These are phyloP conservation scores for Marronus borbonicus DNA, from an alignment of 2,888 invertebrate genomes.

Conservation along the genomic window DNA sequence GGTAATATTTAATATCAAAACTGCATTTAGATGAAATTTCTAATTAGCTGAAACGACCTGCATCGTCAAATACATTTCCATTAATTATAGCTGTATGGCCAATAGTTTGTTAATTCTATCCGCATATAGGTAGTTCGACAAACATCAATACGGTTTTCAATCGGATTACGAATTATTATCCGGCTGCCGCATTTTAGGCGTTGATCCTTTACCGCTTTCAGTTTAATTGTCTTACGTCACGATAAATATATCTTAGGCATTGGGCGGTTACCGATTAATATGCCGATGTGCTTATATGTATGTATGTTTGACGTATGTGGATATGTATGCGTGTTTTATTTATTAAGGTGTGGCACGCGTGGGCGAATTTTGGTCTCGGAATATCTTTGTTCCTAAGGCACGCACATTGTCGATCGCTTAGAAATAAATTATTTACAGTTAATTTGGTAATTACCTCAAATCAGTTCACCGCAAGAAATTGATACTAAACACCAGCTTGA, in stretches of 20 bases:
- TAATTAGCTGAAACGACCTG: slow-evolving; percentile 3
- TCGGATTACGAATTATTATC: slow-evolving; percentile 40
- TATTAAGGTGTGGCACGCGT: slow-evolving; percentile 35
- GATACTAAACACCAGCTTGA: not conserved
- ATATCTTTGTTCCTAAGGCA: slow-evolving; percentile 14
- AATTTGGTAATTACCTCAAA: slow-evolving; percentile 15
- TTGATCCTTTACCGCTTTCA: slow-evolving; percentile 1
- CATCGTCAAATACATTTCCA: slow-evolving; percentile 14
- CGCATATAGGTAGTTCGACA: slow-evolving; percentile 7
- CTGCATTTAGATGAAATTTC: slow-evolving; percentile 23
- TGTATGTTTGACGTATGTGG: not conserved
- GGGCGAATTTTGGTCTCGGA: slow-evolving; percentile 24
- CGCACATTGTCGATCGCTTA: slow-evolving; percentile 10
- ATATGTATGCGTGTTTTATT: slow-evolving; percentile 14
- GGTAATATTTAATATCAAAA: slow-evolving; percentile 11
- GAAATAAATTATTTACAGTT: slow-evolving; percentile 27
- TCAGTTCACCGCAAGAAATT: not conserved
- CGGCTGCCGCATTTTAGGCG: slow-evolving; percentile 20
- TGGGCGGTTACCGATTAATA: slow-evolving; percentile 11
- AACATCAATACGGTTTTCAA: slow-evolving; percentile 30
- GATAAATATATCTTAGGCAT: slow-evolving; percentile 32
- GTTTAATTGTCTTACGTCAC: slow-evolving; percentile 20
- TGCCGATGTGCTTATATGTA: not conserved
- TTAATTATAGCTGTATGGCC: slow-evolving; percentile 34
- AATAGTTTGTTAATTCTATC: slow-evolving; percentile 32